Percentiles rank a stretch among this genome's conserved stretches.
Conservation (phyloP, 2,797 vertebrate species). For the Arctocebus calabarensis region DNA sequence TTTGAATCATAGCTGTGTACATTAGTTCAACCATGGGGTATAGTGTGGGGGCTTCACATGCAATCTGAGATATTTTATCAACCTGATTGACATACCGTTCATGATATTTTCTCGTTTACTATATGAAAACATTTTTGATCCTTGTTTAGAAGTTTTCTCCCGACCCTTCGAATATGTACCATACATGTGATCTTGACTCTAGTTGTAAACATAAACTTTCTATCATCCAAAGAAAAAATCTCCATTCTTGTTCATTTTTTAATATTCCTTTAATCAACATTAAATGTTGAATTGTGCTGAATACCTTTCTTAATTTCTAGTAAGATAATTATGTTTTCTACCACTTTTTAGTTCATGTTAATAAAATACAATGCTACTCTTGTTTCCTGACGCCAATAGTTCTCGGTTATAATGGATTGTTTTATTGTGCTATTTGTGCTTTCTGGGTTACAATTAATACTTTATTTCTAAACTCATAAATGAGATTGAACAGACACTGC, state of each 20-base stretch:
- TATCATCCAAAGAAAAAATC: background rate
- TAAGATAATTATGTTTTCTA: slow-evolving; percentile 5
- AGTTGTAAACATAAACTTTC: background rate
- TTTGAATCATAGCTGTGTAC: too few relatives aligned
- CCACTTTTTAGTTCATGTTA: background rate
- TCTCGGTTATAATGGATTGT: background rate
- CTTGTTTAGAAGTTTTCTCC: too few relatives aligned
- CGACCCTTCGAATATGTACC: too few relatives aligned
- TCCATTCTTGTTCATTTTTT: slow-evolving; percentile 9
- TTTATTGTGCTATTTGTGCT: background rate
- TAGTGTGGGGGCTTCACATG: too few relatives aligned
- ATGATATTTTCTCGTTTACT: too few relatives aligned
- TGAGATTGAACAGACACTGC: background rate
- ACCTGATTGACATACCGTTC: too few relatives aligned
- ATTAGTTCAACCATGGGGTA: too few relatives aligned
- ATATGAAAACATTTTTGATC: too few relatives aligned
- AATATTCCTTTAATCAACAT: background rate
- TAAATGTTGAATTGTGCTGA: background rate
- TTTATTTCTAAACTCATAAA: slow-evolving; percentile 27
- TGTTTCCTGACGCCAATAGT: background rate
- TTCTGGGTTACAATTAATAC: background rate
- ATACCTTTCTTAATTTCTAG: background rate
- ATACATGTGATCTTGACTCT: too few relatives aligned
- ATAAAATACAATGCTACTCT: background rate
- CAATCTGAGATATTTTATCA: too few relatives aligned